A percentile compares a stretch with the other conserved stretches of the same genome.
phyloP scores from a whole-genome alignment of 2,797 vertebrate species.

The Rhabdomys pumilio region DNA sequence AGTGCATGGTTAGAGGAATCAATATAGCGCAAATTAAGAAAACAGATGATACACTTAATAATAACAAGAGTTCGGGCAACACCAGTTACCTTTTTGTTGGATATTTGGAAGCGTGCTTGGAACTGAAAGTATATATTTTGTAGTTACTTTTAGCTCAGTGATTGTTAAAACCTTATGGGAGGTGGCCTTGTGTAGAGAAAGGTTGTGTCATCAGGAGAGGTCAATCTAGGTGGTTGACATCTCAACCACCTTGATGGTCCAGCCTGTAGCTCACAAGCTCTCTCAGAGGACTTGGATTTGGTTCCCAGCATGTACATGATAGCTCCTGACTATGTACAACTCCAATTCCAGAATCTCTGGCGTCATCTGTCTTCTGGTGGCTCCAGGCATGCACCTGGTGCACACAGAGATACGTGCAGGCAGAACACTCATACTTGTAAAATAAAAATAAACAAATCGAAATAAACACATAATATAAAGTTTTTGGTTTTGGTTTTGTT shows the following conservation, averaged over 20 bases:
- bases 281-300: neutral
- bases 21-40: neutral
- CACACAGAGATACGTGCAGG: neutral
- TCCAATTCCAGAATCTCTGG: neutral
- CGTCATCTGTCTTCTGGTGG: neutral
- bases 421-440: neutral
- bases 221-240: no score
- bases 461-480: neutral
- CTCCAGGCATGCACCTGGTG: no score
- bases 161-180: neutral
- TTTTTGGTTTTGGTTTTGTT: no score
- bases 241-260: no score
- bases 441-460: neutral
- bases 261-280: neutral
- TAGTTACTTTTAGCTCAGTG: neutral
- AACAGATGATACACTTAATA: neutral
- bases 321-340: neutral
- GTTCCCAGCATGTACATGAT: neutral
- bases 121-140: neutral
- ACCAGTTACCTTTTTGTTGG: neutral
- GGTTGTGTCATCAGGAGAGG: no score
- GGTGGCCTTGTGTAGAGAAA: neutral
- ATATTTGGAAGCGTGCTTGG: neutral
- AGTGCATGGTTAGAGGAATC: neutral
- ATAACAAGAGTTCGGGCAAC: neutral